These are phyloP conservation scores for Portunus trituberculatus DNA, from an alignment of 1,140 invertebrate genomes.

Conservation along the genomic window DNA sequence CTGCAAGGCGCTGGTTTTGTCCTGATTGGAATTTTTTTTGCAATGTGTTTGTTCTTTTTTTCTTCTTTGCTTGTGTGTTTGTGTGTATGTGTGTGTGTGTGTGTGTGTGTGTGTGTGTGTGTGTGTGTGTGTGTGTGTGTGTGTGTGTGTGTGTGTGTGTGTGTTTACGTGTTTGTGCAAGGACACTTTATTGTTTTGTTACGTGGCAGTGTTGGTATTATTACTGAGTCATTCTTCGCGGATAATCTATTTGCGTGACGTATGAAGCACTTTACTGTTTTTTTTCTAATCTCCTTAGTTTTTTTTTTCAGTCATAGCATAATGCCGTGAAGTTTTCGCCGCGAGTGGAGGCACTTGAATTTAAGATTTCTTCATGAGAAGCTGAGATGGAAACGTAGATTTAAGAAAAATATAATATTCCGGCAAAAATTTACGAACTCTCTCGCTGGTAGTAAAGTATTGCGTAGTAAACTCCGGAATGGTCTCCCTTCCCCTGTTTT, in stretches of 20 bases:
- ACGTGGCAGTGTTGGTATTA: not conserved
- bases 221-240: not conserved
- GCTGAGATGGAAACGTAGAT: not conserved
- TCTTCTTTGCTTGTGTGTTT: too few relatives aligned
- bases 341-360: not conserved
- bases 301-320: not conserved
- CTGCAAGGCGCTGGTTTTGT: conserved; percentile 7
- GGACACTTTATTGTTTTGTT: not conserved
- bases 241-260: not conserved
- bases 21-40: not conserved
- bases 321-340: not conserved
- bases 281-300: not conserved
- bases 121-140: not conserved
- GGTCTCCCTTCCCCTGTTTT: too few relatives aligned
- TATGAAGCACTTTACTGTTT: not conserved
- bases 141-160: not conserved
- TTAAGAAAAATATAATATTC: not conserved
- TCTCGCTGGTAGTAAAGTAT: not conserved
- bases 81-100: too few relatives aligned
- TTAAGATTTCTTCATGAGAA: conserved; percentile 2
- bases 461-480: too few relatives aligned
- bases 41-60: too few relatives aligned
- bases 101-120: not conserved
- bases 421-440: not conserved
- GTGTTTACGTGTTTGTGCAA: not conserved